These are phyloP conservation scores for Sarotherodon lohbergeri DNA, from an alignment of 2,113 vertebrate species.

Conservation along the genomic window DNA sequence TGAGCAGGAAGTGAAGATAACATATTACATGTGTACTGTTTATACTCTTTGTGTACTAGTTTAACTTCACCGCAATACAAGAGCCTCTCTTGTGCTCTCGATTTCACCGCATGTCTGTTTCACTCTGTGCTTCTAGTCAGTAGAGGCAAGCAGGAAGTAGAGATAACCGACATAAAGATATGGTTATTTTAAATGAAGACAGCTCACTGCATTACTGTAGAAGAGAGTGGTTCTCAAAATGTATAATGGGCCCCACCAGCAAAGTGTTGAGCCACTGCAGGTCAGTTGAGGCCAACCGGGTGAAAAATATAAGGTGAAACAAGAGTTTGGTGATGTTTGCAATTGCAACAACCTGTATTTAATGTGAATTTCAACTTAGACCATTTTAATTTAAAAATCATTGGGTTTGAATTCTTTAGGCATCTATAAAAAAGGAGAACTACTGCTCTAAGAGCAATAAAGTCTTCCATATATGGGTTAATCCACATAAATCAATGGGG, in stretches of 20 bases:
- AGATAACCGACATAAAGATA: not conserved
- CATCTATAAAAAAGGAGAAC: not conserved
- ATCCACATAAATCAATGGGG: not conserved
- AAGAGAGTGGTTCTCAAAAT: not conserved
- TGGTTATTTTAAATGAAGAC: accelerated
- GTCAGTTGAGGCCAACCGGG: not conserved
- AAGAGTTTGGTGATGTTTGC: accelerated
- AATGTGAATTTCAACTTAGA: not conserved
- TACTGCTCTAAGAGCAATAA: not conserved
- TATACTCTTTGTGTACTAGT: not conserved
- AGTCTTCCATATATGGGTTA: too few relatives aligned
- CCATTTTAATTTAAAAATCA: not conserved
- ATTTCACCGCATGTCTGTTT: not conserved
- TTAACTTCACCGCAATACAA: not conserved
- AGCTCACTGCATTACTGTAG: not conserved
- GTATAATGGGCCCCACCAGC: accelerated
- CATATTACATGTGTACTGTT: not conserved
- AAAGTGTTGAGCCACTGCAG: not conserved
- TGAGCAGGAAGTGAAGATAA: not conserved
- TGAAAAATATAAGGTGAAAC: not conserved
- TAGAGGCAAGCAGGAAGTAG: accelerated
- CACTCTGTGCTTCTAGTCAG: not conserved
- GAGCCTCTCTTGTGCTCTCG: not conserved
- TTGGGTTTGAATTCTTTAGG: not conserved
- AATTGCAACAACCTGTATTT: accelerated